Base-by-base conservation (phyloP, 2,797 vertebrate genomes). In the Eutrigla gurnardus region DNA sequence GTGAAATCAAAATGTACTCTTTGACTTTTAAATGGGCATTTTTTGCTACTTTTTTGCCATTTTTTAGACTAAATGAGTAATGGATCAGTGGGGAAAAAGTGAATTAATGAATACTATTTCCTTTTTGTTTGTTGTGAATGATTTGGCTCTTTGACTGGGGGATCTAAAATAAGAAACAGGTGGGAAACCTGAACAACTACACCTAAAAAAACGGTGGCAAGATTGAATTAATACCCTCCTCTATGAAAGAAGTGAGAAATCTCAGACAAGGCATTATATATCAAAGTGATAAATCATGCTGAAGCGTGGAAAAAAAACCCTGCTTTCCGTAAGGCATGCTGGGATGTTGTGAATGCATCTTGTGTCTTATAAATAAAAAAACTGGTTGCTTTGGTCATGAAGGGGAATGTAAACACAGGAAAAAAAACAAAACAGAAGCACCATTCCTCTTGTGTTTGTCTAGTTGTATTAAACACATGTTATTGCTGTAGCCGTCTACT, bases 351-450 rank as follows among this genome's bases (percentile, higher is more conserved):
- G 15, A 65, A 70, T 52, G 42, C 17, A 35, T 47, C 59, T 63
- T 42, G 52, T 60, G 50, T 43, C 43, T 68, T 17, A 43, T 15
- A 62, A 64, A 57, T 17, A n/a, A 91, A 93, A 90, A 82, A 85
- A 88, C 85, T 83, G 86, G 85, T 88, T 87, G 88, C 81, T 88
- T 86, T 53, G 57, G 88, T 42, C 68, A 42, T 42, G 32, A 12
- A 52, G 52, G 32, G 14, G 5, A 42, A 52, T 58, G 59, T 65
- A 81, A 77, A 68, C 59, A 65, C 11, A 25, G 18, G 10, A 40
- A 42, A 42, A 10, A 36, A 36, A 55, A 32, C 43, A 46, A 35
- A 54, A 11, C 40, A 62, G 18, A 76, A 63, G 77, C 63, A 72
- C 43, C 59, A 47, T 36, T 58, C 33, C 50, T 64, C 73, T 73